Evolutionary conservation across 1,140 invertebrate species (phyloP), one percentile per base, ranked within the genome.

Genomic region (Zeugodacus cucurbitae): DNA sequence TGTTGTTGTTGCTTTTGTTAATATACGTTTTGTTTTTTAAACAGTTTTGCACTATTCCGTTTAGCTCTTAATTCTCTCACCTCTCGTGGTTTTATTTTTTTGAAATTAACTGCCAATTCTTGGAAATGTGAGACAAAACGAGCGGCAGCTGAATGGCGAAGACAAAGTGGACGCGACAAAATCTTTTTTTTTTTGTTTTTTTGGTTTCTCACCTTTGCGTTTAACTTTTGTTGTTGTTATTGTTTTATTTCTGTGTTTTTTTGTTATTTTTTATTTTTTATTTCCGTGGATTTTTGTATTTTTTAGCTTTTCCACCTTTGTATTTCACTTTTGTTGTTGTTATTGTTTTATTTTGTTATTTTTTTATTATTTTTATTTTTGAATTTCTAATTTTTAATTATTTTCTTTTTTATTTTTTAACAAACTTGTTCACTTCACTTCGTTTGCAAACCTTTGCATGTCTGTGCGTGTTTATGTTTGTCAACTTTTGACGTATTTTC

Each of bases 61-160:
- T 82, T 82, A 48, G 41, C 70, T 41, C 34, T 74, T 74, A 3
- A 29, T 48, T 26, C 37, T 62, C 87, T 87, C 87, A 26, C 2
- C 74, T 70, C 86, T 88, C 87, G 44, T 64, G n/a, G 20, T 37
- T 64, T 89, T 87, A 59, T 87, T 89, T 67, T 92, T 87, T 88
- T 89, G 89, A 92, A 92, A 90, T 91, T 92, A 92, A 92, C 91
- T 90, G 91, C 91, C 91, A 92, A 91, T 92, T 92, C 91, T 91
- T 88, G 90, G 91, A 92, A 91, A 88, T 88, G 57, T 22, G 26
- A 34, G 41, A 22, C 34, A 44, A 58, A 87, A 87, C 41, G n/a
- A 11, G 10, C 26, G 48, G 29, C 32, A 85, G 48, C 22, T 87
- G 20, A 58, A 20, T 59, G 57, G 26, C 48, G 32, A 82, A 5